Percentiles rank a stretch among this genome's conserved stretches.
These are phyloP conservation scores for Vulpes lagopus DNA, from an alignment of 2,113 vertebrate species.

Conservation along the genomic window DNA sequence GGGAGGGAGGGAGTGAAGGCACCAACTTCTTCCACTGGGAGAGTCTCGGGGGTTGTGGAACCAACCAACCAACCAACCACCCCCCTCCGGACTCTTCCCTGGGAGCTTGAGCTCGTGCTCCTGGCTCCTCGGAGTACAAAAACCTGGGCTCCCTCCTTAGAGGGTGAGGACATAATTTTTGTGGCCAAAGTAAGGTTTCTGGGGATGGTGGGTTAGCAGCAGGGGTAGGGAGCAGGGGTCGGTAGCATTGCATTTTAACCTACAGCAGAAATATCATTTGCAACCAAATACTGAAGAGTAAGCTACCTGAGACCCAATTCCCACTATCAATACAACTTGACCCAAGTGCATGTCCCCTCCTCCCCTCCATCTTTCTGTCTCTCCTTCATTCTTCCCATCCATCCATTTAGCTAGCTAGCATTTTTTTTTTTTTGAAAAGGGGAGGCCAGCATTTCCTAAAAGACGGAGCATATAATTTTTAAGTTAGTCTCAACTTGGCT, in stretches of 20 bases:
- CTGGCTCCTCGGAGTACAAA: background rate
- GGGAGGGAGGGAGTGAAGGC: background rate
- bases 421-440: background rate
- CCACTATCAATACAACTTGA: background rate
- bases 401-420: background rate
- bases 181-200: background rate
- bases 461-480: background rate
- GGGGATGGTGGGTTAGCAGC: background rate
- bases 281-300: background rate
- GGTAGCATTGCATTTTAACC: background rate
- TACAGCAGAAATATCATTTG: background rate
- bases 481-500: background rate
- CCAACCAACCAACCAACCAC: too few relatives aligned
- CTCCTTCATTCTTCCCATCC: background rate
- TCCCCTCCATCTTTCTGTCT: background rate
- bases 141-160: background rate
- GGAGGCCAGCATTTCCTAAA: background rate
- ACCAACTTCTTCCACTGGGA: background rate
- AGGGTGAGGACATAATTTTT: background rate
- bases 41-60: background rate
- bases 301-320: background rate
- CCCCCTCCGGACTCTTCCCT: accelerated
- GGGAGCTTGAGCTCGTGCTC: accelerated
- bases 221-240: too few relatives aligned
- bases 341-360: background rate